phyloP scores from a whole-genome alignment of 2,113 vertebrate species.

The Alces alces region DNA sequence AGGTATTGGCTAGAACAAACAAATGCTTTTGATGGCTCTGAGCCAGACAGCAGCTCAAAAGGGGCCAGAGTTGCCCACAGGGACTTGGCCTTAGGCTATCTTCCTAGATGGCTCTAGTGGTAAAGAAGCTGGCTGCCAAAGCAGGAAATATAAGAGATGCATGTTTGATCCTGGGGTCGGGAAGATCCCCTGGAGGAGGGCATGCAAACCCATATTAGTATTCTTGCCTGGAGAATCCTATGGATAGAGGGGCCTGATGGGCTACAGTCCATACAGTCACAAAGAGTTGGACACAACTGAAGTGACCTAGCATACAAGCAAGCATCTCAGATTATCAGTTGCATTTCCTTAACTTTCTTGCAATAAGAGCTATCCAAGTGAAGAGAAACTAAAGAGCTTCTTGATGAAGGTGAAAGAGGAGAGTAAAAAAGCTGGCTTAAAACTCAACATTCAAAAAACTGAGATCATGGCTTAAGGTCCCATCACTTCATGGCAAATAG shows the following conservation, averaged over 20 bases:
- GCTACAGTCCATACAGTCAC: neutral
- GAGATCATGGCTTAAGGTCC: neutral
- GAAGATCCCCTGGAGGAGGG: neutral
- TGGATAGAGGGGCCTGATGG: neutral
- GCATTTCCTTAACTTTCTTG: neutral
- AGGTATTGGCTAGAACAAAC: neutral
- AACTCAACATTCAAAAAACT: neutral
- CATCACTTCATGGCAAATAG: neutral
- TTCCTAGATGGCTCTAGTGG: neutral
- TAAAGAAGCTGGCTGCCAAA: neutral
- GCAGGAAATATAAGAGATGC: neutral
- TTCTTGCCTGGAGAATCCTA: neutral
- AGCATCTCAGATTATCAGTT: neutral
- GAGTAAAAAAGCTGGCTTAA: neutral
- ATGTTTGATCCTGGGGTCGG: fast-evolving
- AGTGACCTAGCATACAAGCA: neutral
- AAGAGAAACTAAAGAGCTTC: neutral
- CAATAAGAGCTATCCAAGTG: neutral
- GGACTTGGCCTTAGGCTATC: fast-evolving
- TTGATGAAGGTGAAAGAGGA: neutral
- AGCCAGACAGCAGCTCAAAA: neutral
- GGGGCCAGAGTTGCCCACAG: too few species aligned
- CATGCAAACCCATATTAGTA: neutral
- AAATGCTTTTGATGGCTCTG: neutral
- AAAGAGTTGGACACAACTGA: neutral